phyloP scores from a whole-genome alignment of 2,113 vertebrate genomes.

The Vidua macroura region DNA sequence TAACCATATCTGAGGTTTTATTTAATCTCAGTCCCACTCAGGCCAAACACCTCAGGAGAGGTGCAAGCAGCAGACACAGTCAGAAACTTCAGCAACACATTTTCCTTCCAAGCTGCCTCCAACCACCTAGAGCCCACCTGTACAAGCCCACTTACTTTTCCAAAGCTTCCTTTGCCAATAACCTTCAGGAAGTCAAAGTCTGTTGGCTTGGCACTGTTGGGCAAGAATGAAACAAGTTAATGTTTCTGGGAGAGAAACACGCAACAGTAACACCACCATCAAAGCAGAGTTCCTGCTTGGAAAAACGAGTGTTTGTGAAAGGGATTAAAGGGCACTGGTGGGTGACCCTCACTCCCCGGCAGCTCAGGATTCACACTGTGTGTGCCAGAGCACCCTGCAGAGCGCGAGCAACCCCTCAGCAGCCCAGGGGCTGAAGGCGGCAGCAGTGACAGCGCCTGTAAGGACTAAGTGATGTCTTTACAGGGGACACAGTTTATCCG shows the following conservation, averaged over 20 bases:
- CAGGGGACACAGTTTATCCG: background rate
- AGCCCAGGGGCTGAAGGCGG: background rate
- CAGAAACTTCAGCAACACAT: background rate
- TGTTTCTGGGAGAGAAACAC: background rate
- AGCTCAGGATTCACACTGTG: background rate
- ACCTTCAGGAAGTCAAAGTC: slow-evolving; percentile 84
- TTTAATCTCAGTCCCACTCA: background rate
- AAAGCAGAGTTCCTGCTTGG: background rate
- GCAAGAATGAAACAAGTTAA: slow-evolving; percentile 35
- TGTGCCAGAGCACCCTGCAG: background rate
- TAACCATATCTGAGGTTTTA: background rate
- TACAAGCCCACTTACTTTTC: slow-evolving; percentile 73
- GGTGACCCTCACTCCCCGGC: background rate
- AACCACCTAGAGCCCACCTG: background rate
- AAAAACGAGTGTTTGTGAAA: background rate
- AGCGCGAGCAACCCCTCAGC: background rate
- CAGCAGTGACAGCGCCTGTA: background rate
- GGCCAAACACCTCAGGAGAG: background rate
- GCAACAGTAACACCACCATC: background rate
- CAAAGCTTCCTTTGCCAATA: slow-evolving; percentile 83
- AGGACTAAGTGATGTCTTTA: background rate
- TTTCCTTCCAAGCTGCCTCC: background rate
- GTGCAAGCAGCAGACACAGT: background rate
- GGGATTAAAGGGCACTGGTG: background rate
- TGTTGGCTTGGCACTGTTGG: slow-evolving; percentile 78